Conservation (phyloP, 2,113 vertebrate species). For the Labrus mixtus region DNA sequence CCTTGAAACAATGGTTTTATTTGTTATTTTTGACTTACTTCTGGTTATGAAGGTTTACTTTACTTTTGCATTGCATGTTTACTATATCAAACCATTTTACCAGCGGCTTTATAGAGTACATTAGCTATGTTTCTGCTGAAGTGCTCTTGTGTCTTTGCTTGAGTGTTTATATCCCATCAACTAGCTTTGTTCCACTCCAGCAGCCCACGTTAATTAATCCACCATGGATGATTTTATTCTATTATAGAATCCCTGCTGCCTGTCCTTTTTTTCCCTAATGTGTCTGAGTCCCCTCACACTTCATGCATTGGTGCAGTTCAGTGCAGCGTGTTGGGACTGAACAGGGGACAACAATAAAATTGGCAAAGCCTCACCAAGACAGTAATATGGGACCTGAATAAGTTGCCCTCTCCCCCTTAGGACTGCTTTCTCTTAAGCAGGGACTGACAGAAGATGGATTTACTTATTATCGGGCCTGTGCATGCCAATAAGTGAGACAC, state of each 20-base stretch:
- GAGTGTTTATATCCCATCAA: slow-evolving; percentile 55
- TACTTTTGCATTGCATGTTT: no score
- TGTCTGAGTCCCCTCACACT: slow-evolving; percentile 23
- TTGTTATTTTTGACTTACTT: no score
- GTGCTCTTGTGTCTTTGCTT: slow-evolving; percentile 28
- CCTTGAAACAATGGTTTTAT: no score
- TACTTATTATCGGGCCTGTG: slow-evolving; percentile 54
- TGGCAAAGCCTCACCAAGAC: slow-evolving; percentile 50
- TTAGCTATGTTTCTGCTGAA: slow-evolving; percentile 15
- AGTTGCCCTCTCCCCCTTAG: slow-evolving; percentile 20
- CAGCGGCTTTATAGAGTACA: not conserved
- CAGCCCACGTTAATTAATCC: slow-evolving; percentile 66
- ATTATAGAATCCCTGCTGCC: slow-evolving; percentile 53
- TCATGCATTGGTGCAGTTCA: slow-evolving; percentile 12
- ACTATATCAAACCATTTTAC: no score
- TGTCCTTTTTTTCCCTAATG: slow-evolving; percentile 33
- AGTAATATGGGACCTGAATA: slow-evolving; percentile 40
- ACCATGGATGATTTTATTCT: slow-evolving; percentile 55
- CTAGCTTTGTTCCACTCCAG: slow-evolving; percentile 65
- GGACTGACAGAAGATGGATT: slow-evolving; percentile 61
- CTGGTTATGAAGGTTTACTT: no score
- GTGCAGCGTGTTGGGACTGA: not conserved
- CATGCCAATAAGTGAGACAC: slow-evolving; percentile 44
- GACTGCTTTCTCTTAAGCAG: slow-evolving; percentile 23
- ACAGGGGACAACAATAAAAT: slow-evolving; percentile 30